Evolutionary conservation across 2,888 invertebrate species (phyloP), one percentile per base, ranked within the genome.

Genomic region (Melanostoma scalare): DNA sequence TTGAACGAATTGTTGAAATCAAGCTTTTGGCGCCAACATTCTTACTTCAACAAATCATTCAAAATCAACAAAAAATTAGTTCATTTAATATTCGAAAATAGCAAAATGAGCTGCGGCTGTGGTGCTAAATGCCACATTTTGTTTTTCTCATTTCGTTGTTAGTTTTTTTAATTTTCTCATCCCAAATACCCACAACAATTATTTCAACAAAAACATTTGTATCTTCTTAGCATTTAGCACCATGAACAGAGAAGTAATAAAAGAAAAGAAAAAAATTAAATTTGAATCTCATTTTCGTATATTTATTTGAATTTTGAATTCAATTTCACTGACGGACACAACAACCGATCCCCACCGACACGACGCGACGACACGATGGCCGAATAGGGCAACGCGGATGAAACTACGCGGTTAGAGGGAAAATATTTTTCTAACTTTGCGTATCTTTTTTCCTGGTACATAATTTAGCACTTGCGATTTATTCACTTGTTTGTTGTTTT

Each of bases 401-500:
- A 52, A 36, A 63, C 65, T 52, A 50, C 67, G 42, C 53, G 33
- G 72, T 72, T 77, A 72, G 72, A 76, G 50, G 61, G n/a, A 82
- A 77, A 82, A 82, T 79, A 65, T 84, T 79, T 79, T 77, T 82
- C 55, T 71, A 60, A 65, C 65, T 75, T 76, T 76, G 58, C 67
- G 52, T 60, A 63, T 56, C 42, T 73, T 73, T 67, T 73, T 73
- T 67, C 58, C 65, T 71, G 78, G 74, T 79, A 84, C 74, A 84
- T 84, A 84, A 84, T 84, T 84, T 84, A 84, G 73, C 79, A 84
- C 84, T 84, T 84, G 79, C 84, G 79, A 84, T 84, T 84, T 84
- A 84, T 84, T 84, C 79, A 84, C 84, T 84, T 84, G 84, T 84
- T 84, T 84, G 84, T 79, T 84, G 78, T 78, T 84, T 84, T 84